These are phyloP conservation scores for Microcebus murinus DNA, from an alignment of 2,113 vertebrate genomes.

Conservation along the genomic window DNA sequence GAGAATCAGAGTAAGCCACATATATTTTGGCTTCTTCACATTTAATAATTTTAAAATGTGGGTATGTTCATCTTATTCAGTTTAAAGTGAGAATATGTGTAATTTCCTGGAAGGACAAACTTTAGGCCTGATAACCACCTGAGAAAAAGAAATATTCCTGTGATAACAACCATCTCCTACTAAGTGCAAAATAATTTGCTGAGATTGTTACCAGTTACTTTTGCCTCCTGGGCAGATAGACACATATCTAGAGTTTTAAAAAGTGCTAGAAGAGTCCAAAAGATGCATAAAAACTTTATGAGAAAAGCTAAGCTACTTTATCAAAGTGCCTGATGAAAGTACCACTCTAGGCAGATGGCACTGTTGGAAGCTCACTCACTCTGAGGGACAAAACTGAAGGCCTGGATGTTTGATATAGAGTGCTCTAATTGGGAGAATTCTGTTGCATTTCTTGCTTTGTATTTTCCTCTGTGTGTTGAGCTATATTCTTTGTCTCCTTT, in stretches of 20 bases:
- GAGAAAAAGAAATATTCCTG: not conserved
- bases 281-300: not conserved
- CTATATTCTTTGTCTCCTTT: not conserved
- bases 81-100: not conserved
- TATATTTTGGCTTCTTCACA: constrained; percentile 1
- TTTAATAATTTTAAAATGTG: not conserved
- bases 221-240: not conserved
- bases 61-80: not conserved
- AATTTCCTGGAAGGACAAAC: not conserved
- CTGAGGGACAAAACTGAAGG: not conserved
- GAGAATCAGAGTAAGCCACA: not conserved
- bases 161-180: not conserved
- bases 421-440: not conserved
- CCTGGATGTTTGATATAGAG: not conserved
- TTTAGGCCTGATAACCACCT: not conserved
- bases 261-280: not conserved
- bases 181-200: not conserved
- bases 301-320: not conserved
- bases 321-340: not conserved
- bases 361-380: not conserved
- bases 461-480: not conserved
- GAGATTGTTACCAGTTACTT: not conserved
- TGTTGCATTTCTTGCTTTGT: not conserved
- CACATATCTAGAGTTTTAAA: not conserved
- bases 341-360: not conserved